Evolutionary conservation across 2,797 vertebrate species (phyloP), one percentile per base, ranked within the genome.

Genomic region (Sphaeramia orbicularis): DNA sequence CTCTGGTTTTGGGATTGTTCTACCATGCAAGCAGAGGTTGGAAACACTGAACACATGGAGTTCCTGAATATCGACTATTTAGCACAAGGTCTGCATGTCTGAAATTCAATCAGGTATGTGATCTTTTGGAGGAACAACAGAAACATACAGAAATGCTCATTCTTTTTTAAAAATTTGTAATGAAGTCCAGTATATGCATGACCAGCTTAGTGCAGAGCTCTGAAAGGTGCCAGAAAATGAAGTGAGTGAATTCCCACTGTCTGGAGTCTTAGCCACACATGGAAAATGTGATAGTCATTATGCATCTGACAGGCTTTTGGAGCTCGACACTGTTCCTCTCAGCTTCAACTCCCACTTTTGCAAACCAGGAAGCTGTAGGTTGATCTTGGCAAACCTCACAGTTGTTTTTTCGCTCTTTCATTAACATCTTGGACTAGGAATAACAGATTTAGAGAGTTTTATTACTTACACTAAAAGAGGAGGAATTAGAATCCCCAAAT

Each of bases 361-460:
- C 94, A 93, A 93, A 94, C 91, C 95, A 96, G 96, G 96, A 97
- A 97, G 92, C 92, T 92, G 92, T 92, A 84, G 94, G 95, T 96
- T 98, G 95, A 96, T 94, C 83, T 97, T 97, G 96, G 96, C 96
- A 86, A 87, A 70, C 55, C 32, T 61, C 69, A 13, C 84, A 76
- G 91, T 93, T 89, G 86, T 92, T 94, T 93, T 92, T 47, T 6
- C 24, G n/a, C 36, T 86, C 71, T 94, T 95, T 95, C 95, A 95
- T 95, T 95, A 95, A 95, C 91, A 95, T 93, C 94, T 94, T 92
- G 67, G 92, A 90, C 92, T 83, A 85, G 88, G 93, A 95, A 92
- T 86, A 86, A 88, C 88, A 92, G 93, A 94, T 95, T 95, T 93
- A 91, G 51, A 91, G 84, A 90, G 86, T 86, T 89, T 85, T 94